Evolutionary conservation across 2,888 invertebrate genomes (phyloP).

Genomic region (Noctua pronuba): DNA sequence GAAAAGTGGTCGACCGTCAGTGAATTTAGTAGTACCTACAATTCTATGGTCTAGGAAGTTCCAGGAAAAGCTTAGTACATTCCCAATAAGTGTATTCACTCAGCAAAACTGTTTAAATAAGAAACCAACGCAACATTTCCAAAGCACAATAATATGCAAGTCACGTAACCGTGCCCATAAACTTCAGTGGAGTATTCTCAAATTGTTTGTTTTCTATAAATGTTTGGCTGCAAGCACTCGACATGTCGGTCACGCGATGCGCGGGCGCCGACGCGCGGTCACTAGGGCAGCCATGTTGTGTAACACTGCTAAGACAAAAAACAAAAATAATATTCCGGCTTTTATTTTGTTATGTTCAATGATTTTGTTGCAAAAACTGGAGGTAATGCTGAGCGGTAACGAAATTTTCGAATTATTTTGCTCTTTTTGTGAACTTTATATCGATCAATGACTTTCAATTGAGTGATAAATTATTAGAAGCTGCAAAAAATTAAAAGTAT

Average conservation of each 20-base stretch:
- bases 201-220: conserved; percentile 54
- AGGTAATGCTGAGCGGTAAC: conserved; percentile 4
- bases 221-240: conserved; percentile 51
- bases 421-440: neutral
- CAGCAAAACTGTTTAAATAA: conserved; percentile 23
- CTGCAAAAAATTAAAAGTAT: neutral
- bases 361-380: conserved; percentile 39
- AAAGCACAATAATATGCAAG: conserved; percentile 18
- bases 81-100: neutral
- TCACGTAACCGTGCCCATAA: conserved; percentile 46
- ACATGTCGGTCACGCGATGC: conserved; percentile 61
- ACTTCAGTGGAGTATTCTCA: conserved; percentile 48
- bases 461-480: neutral
- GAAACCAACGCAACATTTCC: conserved; percentile 20
- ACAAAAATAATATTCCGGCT: conserved; percentile 36
- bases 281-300: conserved; percentile 61
- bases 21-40: too few relatives aligned
- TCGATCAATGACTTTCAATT: neutral
- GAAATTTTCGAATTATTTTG: conserved; percentile 9
- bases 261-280: conserved; percentile 59
- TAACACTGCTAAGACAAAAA: conserved; percentile 45
- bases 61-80: neutral
- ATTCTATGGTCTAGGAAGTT: neutral
- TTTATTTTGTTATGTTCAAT: conserved; percentile 41
- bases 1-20: too few relatives aligned